Percentiles rank a stretch among this genome's conserved stretches.
Evolutionary conservation across 1,140 invertebrate genomes (phyloP).

Genomic region (Brachionus plicatilis): DNA sequence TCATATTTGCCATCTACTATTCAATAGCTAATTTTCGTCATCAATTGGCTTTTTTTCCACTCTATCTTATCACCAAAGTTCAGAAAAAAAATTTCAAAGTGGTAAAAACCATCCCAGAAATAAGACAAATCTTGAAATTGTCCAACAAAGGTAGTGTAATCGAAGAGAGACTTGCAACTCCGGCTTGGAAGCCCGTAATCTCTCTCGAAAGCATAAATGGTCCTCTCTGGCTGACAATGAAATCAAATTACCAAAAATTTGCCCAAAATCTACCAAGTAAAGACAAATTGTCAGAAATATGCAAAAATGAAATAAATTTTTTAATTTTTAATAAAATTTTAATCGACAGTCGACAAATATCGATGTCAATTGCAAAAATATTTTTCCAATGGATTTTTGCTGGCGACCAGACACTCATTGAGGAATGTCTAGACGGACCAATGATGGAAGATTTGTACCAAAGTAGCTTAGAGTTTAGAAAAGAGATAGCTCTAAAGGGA

Average conservation of each 20-base stretch:
- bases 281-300: background rate
- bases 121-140: background rate
- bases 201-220: background rate
- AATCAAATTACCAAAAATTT: slow-evolving; percentile 13
- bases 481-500: background rate
- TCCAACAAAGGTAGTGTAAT: background rate
- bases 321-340: background rate
- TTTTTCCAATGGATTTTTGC: slow-evolving; percentile 8
- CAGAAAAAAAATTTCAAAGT: background rate
- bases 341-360: background rate
- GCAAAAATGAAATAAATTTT: background rate
- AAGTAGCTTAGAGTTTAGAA: background rate
- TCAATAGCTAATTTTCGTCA: background rate
- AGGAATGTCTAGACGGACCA: background rate
- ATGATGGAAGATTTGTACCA: background rate
- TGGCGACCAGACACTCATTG: background rate
- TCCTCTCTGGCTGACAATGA: background rate
- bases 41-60: background rate
- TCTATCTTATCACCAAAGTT: background rate
- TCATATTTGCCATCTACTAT: background rate
- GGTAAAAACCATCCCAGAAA: background rate
- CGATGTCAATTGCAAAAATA: background rate
- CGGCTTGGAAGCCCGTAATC: background rate
- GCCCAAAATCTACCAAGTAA: background rate
- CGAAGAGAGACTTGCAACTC: background rate